These are phyloP conservation scores for Syndactyla subalaris DNA, from an alignment of 2,797 vertebrate species.

Conservation along the genomic window DNA sequence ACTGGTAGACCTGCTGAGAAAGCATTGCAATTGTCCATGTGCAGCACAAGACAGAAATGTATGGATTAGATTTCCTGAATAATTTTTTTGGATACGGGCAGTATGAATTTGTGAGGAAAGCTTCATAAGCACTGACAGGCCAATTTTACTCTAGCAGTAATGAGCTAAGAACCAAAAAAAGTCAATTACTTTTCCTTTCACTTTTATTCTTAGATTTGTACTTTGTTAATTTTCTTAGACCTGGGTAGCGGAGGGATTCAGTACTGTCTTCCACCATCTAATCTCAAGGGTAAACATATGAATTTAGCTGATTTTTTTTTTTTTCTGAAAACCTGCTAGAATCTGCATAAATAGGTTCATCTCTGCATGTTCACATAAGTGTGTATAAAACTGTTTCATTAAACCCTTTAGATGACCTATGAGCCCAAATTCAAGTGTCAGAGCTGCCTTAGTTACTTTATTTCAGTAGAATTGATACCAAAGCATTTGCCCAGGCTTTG, in stretches of 20 bases:
- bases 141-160: background rate
- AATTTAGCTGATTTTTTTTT: background rate
- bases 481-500: background rate
- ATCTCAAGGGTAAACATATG: rapidly evolving
- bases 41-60: background rate
- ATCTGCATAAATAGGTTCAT: background rate
- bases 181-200: background rate
- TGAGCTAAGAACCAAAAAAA: background rate
- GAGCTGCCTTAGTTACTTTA: background rate
- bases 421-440: background rate
- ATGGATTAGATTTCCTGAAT: constrained; percentile 33
- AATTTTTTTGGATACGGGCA: background rate
- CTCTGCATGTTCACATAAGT: rapidly evolving
- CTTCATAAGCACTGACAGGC: background rate
- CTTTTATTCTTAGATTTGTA: background rate
- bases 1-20: constrained; percentile 49
- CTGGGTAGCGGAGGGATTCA: background rate
- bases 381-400: rapidly evolving
- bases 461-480: background rate
- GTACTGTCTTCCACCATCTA: background rate
- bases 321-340: background rate
- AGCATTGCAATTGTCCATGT: background rate
- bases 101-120: background rate
- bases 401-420: background rate
- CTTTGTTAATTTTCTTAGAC: background rate